These are phyloP conservation scores for Gobio occitaniae DNA, from an alignment of 2,797 vertebrate species.

Conservation along the genomic window DNA sequence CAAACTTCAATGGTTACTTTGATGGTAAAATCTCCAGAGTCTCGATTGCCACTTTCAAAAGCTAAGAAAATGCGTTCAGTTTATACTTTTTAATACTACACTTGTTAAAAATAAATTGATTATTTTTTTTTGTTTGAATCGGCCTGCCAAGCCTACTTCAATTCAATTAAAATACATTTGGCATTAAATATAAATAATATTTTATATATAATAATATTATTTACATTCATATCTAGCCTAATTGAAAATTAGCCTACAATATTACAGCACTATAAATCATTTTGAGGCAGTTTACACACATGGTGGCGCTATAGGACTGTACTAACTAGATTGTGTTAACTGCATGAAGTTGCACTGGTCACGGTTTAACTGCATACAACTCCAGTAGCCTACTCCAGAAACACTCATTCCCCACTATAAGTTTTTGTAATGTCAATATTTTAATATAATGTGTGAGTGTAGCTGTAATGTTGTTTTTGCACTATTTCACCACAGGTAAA, in stretches of 20 bases:
- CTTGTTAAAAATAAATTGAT: neutral
- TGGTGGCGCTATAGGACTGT: slow-evolving; percentile 32
- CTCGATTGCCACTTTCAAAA: neutral
- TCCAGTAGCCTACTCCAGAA: neutral
- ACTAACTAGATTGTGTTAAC: neutral
- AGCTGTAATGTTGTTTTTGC: neutral
- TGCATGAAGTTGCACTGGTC: neutral
- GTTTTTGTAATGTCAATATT: neutral
- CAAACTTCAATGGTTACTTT: neutral
- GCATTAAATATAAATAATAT: neutral
- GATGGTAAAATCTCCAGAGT: neutral
- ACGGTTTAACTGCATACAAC: neutral
- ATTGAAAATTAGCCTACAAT: neutral
- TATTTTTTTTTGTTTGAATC: neutral
- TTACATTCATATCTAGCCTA: neutral
- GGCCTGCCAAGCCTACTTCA: neutral
- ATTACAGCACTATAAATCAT: neutral
- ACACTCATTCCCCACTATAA: neutral
- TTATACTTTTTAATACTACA: neutral
- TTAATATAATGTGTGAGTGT: neutral
- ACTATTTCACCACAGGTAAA: neutral
- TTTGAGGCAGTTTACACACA: neutral
- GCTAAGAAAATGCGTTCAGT: neutral
- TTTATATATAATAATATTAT: too few species aligned
- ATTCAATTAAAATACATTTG: neutral